Evolutionary conservation across 64 coral and sea anemone genomes (phyloP).

Genomic region (Porites australiensis): DNA sequence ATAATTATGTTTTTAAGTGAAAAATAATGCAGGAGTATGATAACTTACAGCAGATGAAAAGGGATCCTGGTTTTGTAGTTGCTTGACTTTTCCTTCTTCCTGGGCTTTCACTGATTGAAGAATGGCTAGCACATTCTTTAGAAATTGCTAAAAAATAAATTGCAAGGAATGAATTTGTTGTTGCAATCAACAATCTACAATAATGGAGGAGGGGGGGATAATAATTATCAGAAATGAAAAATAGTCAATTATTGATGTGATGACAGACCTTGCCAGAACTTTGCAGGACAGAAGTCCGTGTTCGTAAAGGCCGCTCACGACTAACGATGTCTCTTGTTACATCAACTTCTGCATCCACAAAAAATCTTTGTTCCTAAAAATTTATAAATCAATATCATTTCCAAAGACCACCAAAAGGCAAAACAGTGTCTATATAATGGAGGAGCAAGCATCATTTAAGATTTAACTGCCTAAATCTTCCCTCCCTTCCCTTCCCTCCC

Average conservation of each 20-base stretch:
- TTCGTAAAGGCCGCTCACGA: constrained; percentile 90
- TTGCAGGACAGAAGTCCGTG: constrained; percentile 88
- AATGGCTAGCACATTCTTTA: constrained; percentile 96
- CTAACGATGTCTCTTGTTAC: constrained; percentile 98
- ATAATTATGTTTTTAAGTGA: no score
- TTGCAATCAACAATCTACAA: background rate
- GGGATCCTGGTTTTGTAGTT: constrained; percentile 68
- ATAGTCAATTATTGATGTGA: background rate
- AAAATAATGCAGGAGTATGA: background rate
- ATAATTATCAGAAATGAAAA: no score
- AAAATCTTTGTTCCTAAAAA: constrained; percentile 88
- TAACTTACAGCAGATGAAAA: constrained; percentile 53
- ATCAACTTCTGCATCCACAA: constrained; percentile 99
- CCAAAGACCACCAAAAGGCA: background rate
- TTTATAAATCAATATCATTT: background rate
- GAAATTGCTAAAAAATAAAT: constrained; percentile 64
- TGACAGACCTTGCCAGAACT: constrained; percentile 94
- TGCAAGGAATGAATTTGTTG: background rate
- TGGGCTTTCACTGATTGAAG: constrained; percentile 96
- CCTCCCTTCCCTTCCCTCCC: background rate
- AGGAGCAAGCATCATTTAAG: no score
- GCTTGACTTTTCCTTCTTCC: constrained; percentile 93
- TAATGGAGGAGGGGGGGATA: no score
- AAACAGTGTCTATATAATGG: no score
- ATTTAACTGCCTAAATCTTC: background rate